Base-by-base conservation (phyloP, 2,888 invertebrate species). In the Dolomedes plantarius region DNA sequence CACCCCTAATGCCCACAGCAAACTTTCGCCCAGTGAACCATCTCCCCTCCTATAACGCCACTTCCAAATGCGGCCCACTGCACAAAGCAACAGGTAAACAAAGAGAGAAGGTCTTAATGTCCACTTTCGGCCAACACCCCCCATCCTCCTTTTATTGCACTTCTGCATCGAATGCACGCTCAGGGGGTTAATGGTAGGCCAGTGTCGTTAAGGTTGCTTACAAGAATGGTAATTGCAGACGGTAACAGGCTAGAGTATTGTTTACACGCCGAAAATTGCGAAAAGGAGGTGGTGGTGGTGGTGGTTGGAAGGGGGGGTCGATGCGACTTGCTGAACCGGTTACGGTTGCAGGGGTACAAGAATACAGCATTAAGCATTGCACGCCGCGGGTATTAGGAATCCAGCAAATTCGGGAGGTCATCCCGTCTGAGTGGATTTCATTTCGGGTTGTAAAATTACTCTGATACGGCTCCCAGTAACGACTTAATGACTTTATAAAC, bases 181-280 rank as follows among this genome's bases (percentile, higher is more conserved):
- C 23, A 6, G 19, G 11, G 23, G 56, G 56, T 56, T 56, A 56
- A 56, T 56, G 56, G 23, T 11, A 23, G 23, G 23, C 56, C 6
- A 56, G 23, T 23, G 23, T 56, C 56, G 56, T 23, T 56, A 56
- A 56, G 56, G 23, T 23, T 56, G 13, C 41, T n/a, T 46, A 16
- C 2, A 56, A 56, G 56, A 56, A 56, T 56, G 56, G 56, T 56
- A 56, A 56, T 56, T 56, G 56, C 56, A 36, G 5, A 46, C 11
- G 2, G 46, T 6, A 16, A 56, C 3, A 56, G 11, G 16, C 3
- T 23, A 5, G 56, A 19, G 19, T 23, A 56, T 56, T 56, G 56
- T 56, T 56, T 56, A 56, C 56, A 56, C 16, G 16, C 3, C 6
- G 56, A 56, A 56, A 56, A 56, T 23, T 56, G 56, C 56, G 16